Conservation (phyloP, 1,140 invertebrate genomes). For the Dufourea novaeangliae region DNA sequence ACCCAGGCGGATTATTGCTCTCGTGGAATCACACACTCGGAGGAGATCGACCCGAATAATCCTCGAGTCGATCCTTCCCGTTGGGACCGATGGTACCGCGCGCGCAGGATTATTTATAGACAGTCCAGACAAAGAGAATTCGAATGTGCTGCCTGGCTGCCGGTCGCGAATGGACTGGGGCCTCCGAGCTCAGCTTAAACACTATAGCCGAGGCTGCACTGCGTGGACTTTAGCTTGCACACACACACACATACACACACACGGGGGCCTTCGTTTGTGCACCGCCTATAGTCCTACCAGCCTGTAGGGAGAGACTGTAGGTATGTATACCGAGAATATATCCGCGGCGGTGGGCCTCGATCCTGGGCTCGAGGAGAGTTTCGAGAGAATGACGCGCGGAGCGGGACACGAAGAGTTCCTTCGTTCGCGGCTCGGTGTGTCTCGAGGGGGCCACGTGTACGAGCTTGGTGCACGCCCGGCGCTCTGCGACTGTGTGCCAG, state of each 20-base stretch:
- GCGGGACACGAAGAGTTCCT: constrained; percentile 4
- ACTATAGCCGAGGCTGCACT: constrained; percentile 63
- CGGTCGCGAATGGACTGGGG: constrained; percentile 75
- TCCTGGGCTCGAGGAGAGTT: constrained; percentile 21
- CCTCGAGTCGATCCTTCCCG: not conserved
- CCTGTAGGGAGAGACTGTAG: not conserved
- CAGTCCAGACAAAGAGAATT: constrained; percentile 66
- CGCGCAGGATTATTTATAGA: constrained; percentile 52
- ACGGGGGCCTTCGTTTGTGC: constrained; percentile 53
- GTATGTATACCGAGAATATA: constrained; percentile 10
- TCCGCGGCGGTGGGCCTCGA: not conserved
- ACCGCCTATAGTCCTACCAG: constrained; percentile 47
- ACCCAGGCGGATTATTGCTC: constrained; percentile 40
- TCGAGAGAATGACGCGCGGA: constrained; percentile 27
- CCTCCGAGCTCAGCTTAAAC: constrained; percentile 68
- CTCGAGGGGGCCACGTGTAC: constrained; percentile 23
- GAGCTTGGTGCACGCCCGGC: not conserved
- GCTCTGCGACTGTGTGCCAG: not conserved
- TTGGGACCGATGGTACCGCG: not conserved
- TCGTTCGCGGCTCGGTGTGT: not conserved
- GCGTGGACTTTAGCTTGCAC: constrained; percentile 63
- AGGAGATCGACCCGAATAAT: not conserved
- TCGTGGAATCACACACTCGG: not conserved
- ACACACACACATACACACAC: too few relatives aligned
- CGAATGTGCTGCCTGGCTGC: constrained; percentile 72